Conservation (phyloP, 2,113 vertebrate genomes). For the Leptocoma aspasia region DNA sequence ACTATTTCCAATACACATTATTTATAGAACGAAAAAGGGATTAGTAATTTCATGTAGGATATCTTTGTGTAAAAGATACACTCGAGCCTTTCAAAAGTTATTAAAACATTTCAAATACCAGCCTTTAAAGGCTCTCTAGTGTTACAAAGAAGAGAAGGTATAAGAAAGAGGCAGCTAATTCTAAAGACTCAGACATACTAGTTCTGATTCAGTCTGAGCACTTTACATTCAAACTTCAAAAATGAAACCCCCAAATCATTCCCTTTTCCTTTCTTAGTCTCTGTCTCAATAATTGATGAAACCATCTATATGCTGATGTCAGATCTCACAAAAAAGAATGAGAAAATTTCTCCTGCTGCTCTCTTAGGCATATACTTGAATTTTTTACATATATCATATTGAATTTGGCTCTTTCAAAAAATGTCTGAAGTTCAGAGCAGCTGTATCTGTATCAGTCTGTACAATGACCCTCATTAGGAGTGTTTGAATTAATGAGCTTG, state of each 20-base stretch:
- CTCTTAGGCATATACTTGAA: slow-evolving; percentile 66
- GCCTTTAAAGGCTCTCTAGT: slow-evolving; percentile 25
- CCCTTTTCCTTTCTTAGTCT: slow-evolving; percentile 69
- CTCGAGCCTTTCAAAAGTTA: slow-evolving; percentile 7
- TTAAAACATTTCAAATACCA: slow-evolving; percentile 36
- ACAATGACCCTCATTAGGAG: slow-evolving; percentile 65
- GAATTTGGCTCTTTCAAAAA: slow-evolving; percentile 69
- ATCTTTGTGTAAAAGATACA: slow-evolving; percentile 20
- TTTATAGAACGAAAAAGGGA: slow-evolving; percentile 10
- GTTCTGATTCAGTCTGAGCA: slow-evolving; percentile 54
- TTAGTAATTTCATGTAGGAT: not conserved
- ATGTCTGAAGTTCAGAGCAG: slow-evolving; percentile 67
- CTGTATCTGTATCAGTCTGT: slow-evolving; percentile 57
- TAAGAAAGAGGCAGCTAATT: slow-evolving; percentile 55
- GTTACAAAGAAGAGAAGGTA: slow-evolving; percentile 33
- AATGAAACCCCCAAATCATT: slow-evolving; percentile 64
- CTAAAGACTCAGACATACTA: slow-evolving; percentile 60
- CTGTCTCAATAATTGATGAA: slow-evolving; percentile 78
- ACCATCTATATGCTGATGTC: slow-evolving; percentile 77
- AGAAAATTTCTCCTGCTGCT: slow-evolving; percentile 67
- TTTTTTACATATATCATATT: slow-evolving; percentile 71
- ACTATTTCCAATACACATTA: not conserved
- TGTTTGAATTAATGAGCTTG: slow-evolving; percentile 66
- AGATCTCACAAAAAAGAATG: slow-evolving; percentile 70
- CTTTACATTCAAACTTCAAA: slow-evolving; percentile 68